Percentiles rank a stretch among this genome's conserved stretches.
phyloP scores from a whole-genome alignment of 2,888 invertebrate genomes.

The Empis livida region DNA sequence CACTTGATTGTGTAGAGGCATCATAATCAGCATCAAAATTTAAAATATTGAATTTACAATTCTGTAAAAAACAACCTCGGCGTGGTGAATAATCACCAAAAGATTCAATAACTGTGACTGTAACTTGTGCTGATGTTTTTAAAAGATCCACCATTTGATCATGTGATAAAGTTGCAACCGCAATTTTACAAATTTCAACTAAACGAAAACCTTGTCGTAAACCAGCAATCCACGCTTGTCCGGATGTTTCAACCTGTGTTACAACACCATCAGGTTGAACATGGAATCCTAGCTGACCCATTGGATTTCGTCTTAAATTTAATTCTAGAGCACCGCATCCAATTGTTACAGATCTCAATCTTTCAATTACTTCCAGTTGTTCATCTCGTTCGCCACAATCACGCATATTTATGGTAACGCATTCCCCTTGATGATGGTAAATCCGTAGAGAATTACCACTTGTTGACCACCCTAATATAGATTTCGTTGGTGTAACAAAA shows the following conservation, averaged over 20 bases:
- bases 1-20: conserved; percentile 5
- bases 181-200: conserved; percentile 83
- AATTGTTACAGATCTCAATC: conserved; percentile 48
- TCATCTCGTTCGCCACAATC: conserved; percentile 57
- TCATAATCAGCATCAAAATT: conserved; percentile 56
- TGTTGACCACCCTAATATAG: conserved; percentile 52
- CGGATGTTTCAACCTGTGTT: conserved; percentile 45
- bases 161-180: conserved; percentile 77
- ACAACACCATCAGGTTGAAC: conserved; percentile 90
- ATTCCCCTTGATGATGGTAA: conserved; percentile 91
- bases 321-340: conserved; percentile 68
- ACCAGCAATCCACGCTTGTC: conserved; percentile 56
- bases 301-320: conserved; percentile 63
- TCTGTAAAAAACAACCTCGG: conserved; percentile 50
- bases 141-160: conserved; percentile 88
- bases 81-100: conserved; percentile 51
- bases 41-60: conserved; percentile 48
- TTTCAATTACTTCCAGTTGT: conserved; percentile 61
- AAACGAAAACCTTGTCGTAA: conserved; percentile 77
- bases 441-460: conserved; percentile 54
- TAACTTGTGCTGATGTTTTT: conserved; percentile 78
- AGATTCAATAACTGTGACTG: conserved; percentile 69
- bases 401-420: conserved; percentile 66
- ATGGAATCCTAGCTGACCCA: conserved; percentile 79
- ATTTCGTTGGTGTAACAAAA: conserved; percentile 71